phyloP scores from a whole-genome alignment of 2,888 invertebrate species.

The Meteorus cinctellus region DNA sequence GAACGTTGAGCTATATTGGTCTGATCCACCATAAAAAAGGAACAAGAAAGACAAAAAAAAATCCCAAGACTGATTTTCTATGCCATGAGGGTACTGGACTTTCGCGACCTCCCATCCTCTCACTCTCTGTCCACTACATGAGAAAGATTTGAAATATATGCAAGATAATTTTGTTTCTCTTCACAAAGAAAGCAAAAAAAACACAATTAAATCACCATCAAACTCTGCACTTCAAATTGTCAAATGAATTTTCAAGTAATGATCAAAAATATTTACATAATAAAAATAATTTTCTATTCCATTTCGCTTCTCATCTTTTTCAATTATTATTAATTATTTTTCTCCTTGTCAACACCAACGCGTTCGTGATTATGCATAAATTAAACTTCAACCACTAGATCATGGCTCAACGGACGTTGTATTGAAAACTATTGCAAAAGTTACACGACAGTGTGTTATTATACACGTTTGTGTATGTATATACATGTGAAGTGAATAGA shows the following conservation, averaged over 20 bases:
- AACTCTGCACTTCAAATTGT: background rate
- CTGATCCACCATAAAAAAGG: conserved; percentile 6
- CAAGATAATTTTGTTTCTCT: conserved; percentile 32
- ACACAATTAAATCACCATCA: background rate
- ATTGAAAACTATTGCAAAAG: background rate
- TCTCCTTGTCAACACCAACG: background rate
- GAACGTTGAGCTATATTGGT: conserved; percentile 33
- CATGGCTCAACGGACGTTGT: background rate
- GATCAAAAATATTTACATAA: background rate
- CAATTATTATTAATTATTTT: background rate
- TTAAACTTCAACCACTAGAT: background rate
- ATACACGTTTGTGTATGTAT: background rate
- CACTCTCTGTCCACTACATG: background rate
- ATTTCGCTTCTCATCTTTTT: background rate
- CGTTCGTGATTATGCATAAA: conserved; percentile 18
- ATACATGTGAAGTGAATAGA: background rate
- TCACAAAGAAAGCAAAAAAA: background rate
- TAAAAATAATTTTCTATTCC: background rate
- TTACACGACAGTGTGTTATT: background rate
- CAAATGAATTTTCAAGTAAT: conserved; percentile 9
- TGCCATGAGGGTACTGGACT: conserved; percentile 47
- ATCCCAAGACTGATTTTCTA: conserved; percentile 49
- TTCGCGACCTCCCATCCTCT: conserved; percentile 20
- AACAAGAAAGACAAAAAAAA: conserved; percentile 41
- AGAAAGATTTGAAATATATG: background rate